Evolutionary conservation across 2,797 vertebrate species (phyloP).

Genomic region (Crocodylus rhombifer): DNA sequence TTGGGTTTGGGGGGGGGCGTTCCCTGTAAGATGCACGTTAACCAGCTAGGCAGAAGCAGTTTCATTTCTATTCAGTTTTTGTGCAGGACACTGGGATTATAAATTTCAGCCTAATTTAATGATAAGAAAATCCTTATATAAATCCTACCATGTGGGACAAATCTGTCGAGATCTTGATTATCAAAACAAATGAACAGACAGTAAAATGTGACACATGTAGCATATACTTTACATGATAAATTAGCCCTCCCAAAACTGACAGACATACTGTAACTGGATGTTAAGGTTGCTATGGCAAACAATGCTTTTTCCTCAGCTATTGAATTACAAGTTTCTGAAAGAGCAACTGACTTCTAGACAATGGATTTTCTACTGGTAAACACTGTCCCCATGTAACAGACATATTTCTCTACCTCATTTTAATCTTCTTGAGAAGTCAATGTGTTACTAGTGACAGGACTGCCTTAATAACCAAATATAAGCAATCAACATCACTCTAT

Average conservation of each 20-base stretch:
- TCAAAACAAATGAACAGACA: conserved; percentile 82
- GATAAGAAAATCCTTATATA: conserved; percentile 80
- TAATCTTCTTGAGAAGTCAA: conserved; percentile 14
- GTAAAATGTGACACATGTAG: conserved; percentile 76
- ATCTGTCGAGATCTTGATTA: conserved; percentile 82
- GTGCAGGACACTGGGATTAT: conserved; percentile 64
- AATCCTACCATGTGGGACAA: conserved; percentile 78
- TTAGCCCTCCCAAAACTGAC: conserved; percentile 67
- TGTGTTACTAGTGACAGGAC: not conserved
- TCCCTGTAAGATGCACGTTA: conserved; percentile 7
- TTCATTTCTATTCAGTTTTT: conserved; percentile 75
- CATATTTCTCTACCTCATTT: not conserved
- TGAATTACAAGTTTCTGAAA: conserved; percentile 67
- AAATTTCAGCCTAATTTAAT: conserved; percentile 66
- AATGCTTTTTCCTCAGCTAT: conserved; percentile 61
- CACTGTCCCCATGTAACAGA: not conserved
- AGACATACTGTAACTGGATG: conserved; percentile 63
- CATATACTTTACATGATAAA: conserved; percentile 79
- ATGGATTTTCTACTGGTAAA: conserved; percentile 17
- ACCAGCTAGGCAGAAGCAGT: conserved; percentile 36
- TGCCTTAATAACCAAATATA: not conserved
- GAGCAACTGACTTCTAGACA: conserved; percentile 39
- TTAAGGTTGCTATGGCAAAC: conserved; percentile 81
- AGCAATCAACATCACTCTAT: conserved; percentile 17
- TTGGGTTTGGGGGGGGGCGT: accelerated